Evolutionary conservation across 2,797 vertebrate species (phyloP), one percentile per base, ranked within the genome.

Genomic region (Corythornis leucogaster): DNA sequence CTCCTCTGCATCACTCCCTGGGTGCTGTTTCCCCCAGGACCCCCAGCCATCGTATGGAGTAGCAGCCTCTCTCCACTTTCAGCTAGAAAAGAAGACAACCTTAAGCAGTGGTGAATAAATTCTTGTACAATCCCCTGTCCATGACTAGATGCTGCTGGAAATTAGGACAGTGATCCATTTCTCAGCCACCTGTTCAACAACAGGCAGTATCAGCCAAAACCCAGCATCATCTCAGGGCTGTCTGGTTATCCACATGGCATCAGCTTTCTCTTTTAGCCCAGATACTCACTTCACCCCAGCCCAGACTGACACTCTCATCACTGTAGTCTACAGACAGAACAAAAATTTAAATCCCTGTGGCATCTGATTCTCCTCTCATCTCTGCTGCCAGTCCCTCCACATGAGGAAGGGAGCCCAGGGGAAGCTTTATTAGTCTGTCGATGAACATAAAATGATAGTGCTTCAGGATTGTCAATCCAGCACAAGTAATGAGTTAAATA

Each of bases 401-500:
- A 26, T 1, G 5, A 85, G 79, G 73, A 85, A 85, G 35, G 59
- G 81, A 94, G 92, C 93, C 94, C 74, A 88, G n/a, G 73, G 80
- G 58, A 77, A 90, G 50, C 50, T 90, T 35, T 88, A 80, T 93
- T 84, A 92, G 68, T 69, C 92, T 89, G 95, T 82, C 59, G 1
- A 90, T 88, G 86, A 92, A 91, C 90, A 89, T 66, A 70, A 92
- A 96, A 94, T 94, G 64, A 78, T 81, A 80, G 58, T 0, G 1
- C 85, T 96, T 76, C 38, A 88, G 90, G 48, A 89, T 79, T 95
- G 92, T 95, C 96, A 96, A 94, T 90, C 90, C 57, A 82, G 73
- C 69, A 50, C 71, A 87, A 93, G 73, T 96, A 95, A 96, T 93
- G 84, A 96, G 81, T 93, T 92, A 90, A 81, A 94, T 68, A 90